Evolutionary conservation across 2,888 invertebrate species (phyloP).

Genomic region (Clivina fossor): DNA sequence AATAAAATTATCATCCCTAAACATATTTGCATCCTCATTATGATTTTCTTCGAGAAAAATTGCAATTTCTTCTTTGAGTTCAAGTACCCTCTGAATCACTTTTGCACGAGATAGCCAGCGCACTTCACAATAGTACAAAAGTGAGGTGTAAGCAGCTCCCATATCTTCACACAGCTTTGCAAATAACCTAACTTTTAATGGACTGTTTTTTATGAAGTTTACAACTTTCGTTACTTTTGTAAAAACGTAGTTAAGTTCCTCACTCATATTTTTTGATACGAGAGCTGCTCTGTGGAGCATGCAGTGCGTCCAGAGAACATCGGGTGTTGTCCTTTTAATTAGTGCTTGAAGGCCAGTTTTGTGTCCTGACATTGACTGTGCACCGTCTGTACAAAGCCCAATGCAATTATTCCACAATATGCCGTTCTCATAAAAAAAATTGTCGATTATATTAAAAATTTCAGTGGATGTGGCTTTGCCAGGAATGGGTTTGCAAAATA

Average conservation of each 20-base stretch:
- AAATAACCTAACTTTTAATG: constrained; percentile 24
- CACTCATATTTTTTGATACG: constrained; percentile 24
- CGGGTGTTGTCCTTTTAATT: constrained; percentile 15
- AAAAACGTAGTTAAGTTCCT: constrained; percentile 22
- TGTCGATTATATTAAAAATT: constrained; percentile 31
- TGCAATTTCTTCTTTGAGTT: constrained; percentile 16
- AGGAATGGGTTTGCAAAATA: constrained; percentile 32
- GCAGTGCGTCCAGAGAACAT: constrained; percentile 28
- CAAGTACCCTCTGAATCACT: constrained; percentile 12
- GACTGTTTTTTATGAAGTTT: constrained; percentile 26
- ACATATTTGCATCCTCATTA: constrained; percentile 6
- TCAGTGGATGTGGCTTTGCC: constrained; percentile 27
- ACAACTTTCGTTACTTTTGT: constrained; percentile 20
- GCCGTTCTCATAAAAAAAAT: constrained; percentile 26
- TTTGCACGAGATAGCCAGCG: constrained; percentile 14
- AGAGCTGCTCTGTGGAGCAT: constrained; percentile 31
- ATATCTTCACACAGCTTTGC: constrained; percentile 20
- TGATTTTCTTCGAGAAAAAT: constrained; percentile 3
- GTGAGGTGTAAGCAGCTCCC: not conserved
- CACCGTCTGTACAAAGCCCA: constrained; percentile 34
- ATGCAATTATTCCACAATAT: constrained; percentile 28
- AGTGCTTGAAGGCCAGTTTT: constrained; percentile 22
- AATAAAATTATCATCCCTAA: constrained; percentile 10
- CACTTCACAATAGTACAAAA: constrained; percentile 13
- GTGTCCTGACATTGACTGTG: constrained; percentile 30